phyloP scores from a whole-genome alignment of 2,797 vertebrate genomes.

The Peromyscus attwateri region DNA sequence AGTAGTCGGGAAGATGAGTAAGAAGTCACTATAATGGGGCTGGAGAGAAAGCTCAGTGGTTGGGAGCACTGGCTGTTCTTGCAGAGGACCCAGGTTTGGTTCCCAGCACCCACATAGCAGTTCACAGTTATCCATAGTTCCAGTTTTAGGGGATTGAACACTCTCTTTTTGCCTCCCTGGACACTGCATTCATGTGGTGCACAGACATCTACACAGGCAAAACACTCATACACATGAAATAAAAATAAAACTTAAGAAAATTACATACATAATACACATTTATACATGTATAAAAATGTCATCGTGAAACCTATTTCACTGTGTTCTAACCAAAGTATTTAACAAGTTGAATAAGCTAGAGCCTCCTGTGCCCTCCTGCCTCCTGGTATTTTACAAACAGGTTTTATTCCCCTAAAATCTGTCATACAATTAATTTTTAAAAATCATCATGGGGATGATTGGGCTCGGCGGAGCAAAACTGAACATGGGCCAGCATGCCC shows the following conservation, averaged over 20 bases:
- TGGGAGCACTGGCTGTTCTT: background rate
- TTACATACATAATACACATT: background rate
- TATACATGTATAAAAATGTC: background rate
- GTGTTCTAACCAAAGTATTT: background rate
- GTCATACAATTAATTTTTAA: background rate
- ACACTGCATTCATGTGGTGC: background rate
- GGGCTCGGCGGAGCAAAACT: too few species aligned
- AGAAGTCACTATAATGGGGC: background rate
- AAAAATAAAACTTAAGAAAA: background rate
- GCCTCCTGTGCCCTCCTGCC: background rate
- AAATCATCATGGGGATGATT: background rate
- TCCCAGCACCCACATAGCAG: background rate
- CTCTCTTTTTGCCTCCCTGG: background rate
- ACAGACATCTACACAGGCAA: background rate
- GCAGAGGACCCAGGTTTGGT: background rate
- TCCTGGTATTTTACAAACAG: background rate
- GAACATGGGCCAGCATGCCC: background rate
- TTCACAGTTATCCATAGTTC: background rate
- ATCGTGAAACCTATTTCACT: background rate
- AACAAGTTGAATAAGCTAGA: background rate
- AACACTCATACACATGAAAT: background rate
- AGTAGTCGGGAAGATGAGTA: background rate
- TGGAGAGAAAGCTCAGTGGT: background rate
- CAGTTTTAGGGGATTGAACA: background rate
- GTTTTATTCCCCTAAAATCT: background rate